Evolutionary conservation across 53 echinoderm and acorn worm genomes (phyloP).

Genomic region (Astropecten irregularis): DNA sequence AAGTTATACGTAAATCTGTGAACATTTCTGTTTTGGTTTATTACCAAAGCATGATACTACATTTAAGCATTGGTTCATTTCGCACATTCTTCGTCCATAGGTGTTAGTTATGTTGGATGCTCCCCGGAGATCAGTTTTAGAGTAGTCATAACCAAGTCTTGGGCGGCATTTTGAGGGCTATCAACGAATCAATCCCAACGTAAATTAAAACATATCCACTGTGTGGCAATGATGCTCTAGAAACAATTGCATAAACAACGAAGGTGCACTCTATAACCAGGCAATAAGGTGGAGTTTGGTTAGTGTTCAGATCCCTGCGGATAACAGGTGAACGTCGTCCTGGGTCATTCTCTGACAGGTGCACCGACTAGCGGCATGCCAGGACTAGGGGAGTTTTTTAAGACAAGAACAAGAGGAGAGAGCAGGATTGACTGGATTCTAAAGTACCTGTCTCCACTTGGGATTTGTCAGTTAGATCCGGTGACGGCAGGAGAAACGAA

Average conservation of each 20-base stretch:
- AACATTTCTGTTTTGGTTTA: too few species aligned
- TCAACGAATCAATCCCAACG: too few species aligned
- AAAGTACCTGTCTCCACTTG: constrained; percentile 45
- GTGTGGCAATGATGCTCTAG: constrained; percentile 7
- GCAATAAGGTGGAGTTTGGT: constrained; percentile 21
- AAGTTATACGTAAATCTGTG: too few species aligned
- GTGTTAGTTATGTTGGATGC: too few species aligned
- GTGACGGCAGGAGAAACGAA: constrained; percentile 31
- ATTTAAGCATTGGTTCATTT: too few species aligned
- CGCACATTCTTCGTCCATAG: too few species aligned
- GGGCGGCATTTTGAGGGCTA: too few species aligned
- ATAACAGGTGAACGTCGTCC: constrained; percentile 24
- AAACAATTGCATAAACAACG: constrained; percentile 29
- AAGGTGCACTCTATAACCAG: background rate
- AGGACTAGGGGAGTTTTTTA: too few species aligned
- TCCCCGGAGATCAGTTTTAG: too few species aligned
- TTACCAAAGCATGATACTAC: too few species aligned
- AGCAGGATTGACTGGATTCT: constrained; percentile 29
- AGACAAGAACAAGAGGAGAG: too few species aligned
- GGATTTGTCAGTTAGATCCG: constrained; percentile 58
- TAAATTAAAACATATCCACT: background rate
- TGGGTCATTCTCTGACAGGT: constrained; percentile 24
- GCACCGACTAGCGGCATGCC: constrained; percentile 31
- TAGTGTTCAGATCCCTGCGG: constrained; percentile 13
- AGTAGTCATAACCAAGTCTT: too few species aligned